Evolutionary conservation across 2,888 invertebrate genomes (phyloP).

Genomic region (Drosophila siamana): DNA sequence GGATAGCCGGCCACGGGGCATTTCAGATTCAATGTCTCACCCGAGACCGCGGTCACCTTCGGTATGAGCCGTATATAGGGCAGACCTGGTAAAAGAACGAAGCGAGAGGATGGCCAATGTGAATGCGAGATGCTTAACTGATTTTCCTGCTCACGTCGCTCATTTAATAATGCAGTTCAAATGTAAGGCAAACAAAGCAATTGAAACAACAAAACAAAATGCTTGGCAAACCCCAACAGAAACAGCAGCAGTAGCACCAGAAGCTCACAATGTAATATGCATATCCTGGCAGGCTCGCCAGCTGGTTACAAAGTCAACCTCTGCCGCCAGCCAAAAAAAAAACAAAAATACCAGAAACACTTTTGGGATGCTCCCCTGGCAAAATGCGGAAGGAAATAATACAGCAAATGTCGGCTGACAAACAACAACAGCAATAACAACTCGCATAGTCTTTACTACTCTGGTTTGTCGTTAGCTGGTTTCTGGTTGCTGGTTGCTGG

Average conservation of each 20-base stretch:
- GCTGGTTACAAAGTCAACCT: slow-evolving; percentile 38
- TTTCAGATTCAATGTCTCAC: slow-evolving; percentile 90
- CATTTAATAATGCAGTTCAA: slow-evolving; percentile 72
- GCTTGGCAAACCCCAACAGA: slow-evolving; percentile 19
- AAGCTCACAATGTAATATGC: slow-evolving; percentile 72
- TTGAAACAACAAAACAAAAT: slow-evolving; percentile 20
- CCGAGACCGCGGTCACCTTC: slow-evolving; percentile 93
- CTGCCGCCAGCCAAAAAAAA: slow-evolving; percentile 43
- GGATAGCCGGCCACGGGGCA: slow-evolving; percentile 94
- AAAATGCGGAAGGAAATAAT: slow-evolving; percentile 75
- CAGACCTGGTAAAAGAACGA: slow-evolving; percentile 86
- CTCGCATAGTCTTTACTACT: slow-evolving; percentile 15
- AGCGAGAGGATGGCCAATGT: slow-evolving; percentile 42
- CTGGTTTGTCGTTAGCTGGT: slow-evolving; percentile 15
- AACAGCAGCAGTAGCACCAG: slow-evolving; percentile 41
- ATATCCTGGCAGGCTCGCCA: slow-evolving; percentile 54
- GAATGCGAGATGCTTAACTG: slow-evolving; percentile 60
- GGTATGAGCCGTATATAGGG: slow-evolving; percentile 92
- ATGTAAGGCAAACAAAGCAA: slow-evolving; percentile 48
- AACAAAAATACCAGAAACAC: too few species aligned
- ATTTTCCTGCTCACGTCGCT: slow-evolving; percentile 69
- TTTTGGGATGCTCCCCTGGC: slow-evolving; percentile 50
- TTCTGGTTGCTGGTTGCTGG: slow-evolving; percentile 26
- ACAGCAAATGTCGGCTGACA: slow-evolving; percentile 72
- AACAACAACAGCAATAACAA: slow-evolving; percentile 22